These are phyloP conservation scores for Burhinus bistriatus DNA, from an alignment of 2,113 vertebrate genomes.

Conservation along the genomic window DNA sequence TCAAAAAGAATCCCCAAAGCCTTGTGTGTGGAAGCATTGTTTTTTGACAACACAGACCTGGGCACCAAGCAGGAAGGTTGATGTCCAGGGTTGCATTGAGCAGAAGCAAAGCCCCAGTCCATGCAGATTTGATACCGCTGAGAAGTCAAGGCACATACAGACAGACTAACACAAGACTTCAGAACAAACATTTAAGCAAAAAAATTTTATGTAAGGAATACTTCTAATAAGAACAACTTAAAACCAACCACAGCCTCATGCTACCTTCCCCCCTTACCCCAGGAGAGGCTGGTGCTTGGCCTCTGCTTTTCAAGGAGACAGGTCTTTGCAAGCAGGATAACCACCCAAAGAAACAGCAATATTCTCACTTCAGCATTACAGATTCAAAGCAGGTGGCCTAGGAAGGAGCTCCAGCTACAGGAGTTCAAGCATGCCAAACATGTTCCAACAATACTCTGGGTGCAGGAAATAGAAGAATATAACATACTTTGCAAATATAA, in stretches of 20 bases:
- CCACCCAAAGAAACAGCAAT: neutral
- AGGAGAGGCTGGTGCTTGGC: neutral
- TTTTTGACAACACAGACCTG: neutral
- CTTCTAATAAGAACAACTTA: neutral
- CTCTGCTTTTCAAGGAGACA: neutral
- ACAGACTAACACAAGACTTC: neutral
- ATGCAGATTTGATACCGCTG: rapidly evolving
- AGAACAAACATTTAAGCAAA: neutral
- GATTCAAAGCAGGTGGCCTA: neutral
- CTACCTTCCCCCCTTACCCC: neutral
- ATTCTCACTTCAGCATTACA: neutral
- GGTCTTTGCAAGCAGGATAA: neutral
- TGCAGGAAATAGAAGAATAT: neutral
- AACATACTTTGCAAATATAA: neutral
- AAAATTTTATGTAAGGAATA: neutral
- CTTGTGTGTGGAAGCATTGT: neutral
- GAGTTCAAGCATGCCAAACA: neutral
- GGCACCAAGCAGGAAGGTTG: neutral
- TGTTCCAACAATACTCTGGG: neutral
- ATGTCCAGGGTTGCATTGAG: neutral
- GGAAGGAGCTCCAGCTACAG: neutral
- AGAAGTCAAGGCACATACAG: neutral
- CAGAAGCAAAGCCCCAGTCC: neutral
- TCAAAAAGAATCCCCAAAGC: neutral
- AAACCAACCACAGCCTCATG: neutral